phyloP scores from a whole-genome alignment of 92 coral and sea anemone species.

The Montipora capitata region DNA sequence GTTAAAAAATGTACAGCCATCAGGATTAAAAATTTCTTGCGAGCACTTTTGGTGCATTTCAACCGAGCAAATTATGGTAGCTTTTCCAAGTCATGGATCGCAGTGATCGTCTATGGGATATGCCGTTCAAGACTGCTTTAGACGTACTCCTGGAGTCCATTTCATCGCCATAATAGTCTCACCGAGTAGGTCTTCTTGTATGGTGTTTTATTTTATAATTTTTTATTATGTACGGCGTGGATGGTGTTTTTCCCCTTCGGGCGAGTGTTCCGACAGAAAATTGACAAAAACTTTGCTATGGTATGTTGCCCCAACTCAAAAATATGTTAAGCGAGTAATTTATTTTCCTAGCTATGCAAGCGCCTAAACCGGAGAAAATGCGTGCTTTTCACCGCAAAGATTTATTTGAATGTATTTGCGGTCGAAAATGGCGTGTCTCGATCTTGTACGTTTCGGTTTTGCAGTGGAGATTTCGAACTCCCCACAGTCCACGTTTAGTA shows the following conservation, averaged over 20 bases:
- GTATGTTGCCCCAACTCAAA: slow-evolving; percentile 24
- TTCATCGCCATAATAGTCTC: slow-evolving; percentile 8
- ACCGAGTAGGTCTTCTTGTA: slow-evolving; percentile 13
- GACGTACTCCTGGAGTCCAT: background rate
- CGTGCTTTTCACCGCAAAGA: slow-evolving; percentile 11
- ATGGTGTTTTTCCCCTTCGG: background rate
- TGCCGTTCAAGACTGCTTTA: background rate
- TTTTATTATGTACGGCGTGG: background rate
- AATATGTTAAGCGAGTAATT: background rate
- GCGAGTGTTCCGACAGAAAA: background rate
- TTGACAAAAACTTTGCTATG: slow-evolving; percentile 21
- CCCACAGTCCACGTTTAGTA: slow-evolving; percentile 11
- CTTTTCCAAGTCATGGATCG: slow-evolving; percentile 27
- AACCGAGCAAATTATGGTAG: slow-evolving; percentile 13
- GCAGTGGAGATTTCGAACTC: slow-evolving; percentile 24
- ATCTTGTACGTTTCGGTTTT: slow-evolving; percentile 1
- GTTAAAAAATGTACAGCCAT: no score
- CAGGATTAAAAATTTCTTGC: background rate
- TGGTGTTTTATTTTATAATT: slow-evolving; percentile 4
- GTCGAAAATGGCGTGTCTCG: slow-evolving; percentile 9
- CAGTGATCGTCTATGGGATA: background rate
- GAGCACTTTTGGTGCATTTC: slow-evolving; percentile 17
- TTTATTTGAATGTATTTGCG: slow-evolving; percentile 1
- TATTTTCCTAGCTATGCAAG: background rate
- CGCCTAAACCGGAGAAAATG: background rate